A percentile compares a stretch with the other conserved stretches of the same genome.
phyloP scores from a whole-genome alignment of 2,113 vertebrate genomes.

The Oenanthe melanoleuca region DNA sequence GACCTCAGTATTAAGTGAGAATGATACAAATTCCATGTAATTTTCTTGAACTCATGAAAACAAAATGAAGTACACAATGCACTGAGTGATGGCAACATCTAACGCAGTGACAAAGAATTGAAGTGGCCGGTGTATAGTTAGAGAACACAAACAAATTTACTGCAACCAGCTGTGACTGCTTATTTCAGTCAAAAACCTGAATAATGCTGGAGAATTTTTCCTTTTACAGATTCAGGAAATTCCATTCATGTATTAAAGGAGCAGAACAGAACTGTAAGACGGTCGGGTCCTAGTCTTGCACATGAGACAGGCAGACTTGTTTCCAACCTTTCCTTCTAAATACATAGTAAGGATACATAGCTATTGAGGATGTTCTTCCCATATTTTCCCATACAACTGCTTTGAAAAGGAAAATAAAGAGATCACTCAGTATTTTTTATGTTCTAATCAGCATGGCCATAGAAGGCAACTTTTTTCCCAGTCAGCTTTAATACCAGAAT shows the following conservation, averaged over 20 bases:
- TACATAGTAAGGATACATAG: neutral
- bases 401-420: neutral
- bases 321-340: neutral
- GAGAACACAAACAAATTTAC: neutral
- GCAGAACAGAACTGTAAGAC: neutral
- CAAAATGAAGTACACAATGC: slow-evolving; percentile 55
- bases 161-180: neutral
- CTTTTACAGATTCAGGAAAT: neutral
- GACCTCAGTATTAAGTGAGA: neutral
- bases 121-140: neutral
- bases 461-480: neutral
- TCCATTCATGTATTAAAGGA: neutral
- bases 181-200: neutral
- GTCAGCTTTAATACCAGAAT: slow-evolving; percentile 13
- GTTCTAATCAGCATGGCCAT: neutral
- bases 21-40: neutral
- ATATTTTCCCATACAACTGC: neutral
- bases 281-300: neutral
- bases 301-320: neutral
- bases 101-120: neutral
- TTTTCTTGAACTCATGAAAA: slow-evolving; percentile 42
- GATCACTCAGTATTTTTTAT: neutral
- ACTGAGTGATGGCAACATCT: slow-evolving; percentile 50
- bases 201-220: neutral
- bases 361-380: neutral